These are phyloP conservation scores for Enteromius argenteus DNA, from an alignment of 2,797 vertebrate genomes.

Conservation along the genomic window DNA sequence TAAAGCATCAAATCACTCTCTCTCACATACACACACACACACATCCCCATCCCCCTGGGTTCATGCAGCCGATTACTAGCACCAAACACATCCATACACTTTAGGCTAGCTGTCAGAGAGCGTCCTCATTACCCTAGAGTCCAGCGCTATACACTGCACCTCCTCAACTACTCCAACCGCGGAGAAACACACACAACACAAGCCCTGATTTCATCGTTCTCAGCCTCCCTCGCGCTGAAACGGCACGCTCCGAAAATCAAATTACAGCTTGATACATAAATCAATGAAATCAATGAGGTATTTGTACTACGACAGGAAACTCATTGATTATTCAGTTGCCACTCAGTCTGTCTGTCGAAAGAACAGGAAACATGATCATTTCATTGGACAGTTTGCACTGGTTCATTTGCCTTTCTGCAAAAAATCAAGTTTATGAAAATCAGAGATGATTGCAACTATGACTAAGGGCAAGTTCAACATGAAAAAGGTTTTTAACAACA, in stretches of 20 bases:
- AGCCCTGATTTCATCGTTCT: not conserved
- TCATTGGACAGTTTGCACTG: not conserved
- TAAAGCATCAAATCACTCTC: conserved; percentile 80
- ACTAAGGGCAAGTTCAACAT: not conserved
- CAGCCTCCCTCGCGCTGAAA: conserved; percentile 13
- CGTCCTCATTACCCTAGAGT: conserved; percentile 79
- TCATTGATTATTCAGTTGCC: conserved; percentile 51
- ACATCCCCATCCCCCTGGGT: conserved; percentile 63
- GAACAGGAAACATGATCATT: conserved; percentile 27
- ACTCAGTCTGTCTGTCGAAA: conserved; percentile 9
- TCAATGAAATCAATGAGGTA: conserved; percentile 52
- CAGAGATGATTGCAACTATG: not conserved
- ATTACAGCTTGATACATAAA: conserved; percentile 43
- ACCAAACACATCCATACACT: conserved; percentile 83
- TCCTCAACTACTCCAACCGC: conserved; percentile 67
- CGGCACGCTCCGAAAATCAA: conserved; percentile 23
- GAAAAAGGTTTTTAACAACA: not conserved
- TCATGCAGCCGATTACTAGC: conserved; percentile 82
- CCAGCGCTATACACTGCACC: conserved; percentile 76
- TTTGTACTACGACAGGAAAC: conserved; percentile 29
- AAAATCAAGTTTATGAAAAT: not conserved
- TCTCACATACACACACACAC: conserved; percentile 29
- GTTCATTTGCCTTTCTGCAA: conserved; percentile 3
- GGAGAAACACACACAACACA: conserved; percentile 25
- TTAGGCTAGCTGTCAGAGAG: conserved; percentile 81